phyloP scores from a whole-genome alignment of 2,113 vertebrate species.

The Scophthalmus maximus region DNA sequence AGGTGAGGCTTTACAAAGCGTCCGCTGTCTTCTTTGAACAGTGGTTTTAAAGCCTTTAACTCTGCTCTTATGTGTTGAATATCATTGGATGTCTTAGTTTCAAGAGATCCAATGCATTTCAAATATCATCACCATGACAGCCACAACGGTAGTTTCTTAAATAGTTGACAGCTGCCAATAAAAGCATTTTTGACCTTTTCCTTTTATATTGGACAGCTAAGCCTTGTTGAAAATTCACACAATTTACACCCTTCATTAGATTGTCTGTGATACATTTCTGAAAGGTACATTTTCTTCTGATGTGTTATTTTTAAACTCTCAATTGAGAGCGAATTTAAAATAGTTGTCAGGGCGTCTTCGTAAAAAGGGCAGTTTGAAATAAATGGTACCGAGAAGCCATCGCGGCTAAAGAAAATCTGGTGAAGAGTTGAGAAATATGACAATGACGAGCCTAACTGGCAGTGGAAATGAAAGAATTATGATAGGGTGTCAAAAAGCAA shows the following conservation, averaged over 20 bases:
- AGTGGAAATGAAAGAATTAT: background rate
- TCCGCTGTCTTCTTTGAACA: too few species aligned
- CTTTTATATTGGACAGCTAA: conserved; percentile 18
- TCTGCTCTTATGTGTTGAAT: too few species aligned
- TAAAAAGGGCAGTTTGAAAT: conserved; percentile 25
- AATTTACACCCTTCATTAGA: conserved; percentile 26
- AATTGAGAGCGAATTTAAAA: conserved; percentile 26
- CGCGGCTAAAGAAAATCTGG: background rate
- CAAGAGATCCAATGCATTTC: too few species aligned
- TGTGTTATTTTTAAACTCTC: conserved; percentile 28
- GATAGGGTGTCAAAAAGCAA: conserved; percentile 6
- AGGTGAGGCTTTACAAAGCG: too few species aligned
- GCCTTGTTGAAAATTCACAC: conserved; percentile 42
- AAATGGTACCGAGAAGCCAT: background rate
- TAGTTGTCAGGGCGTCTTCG: background rate
- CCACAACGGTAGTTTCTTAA: conserved; percentile 7
- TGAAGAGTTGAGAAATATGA: background rate
- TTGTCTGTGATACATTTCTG: conserved; percentile 9
- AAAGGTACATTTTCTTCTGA: conserved; percentile 42
- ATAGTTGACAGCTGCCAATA: conserved; percentile 12
- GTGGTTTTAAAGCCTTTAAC: too few species aligned
- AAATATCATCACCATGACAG: conserved; percentile 14
- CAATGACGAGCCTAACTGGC: background rate
- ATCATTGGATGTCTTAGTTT: too few species aligned
- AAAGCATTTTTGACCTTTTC: conserved; percentile 16